Evolutionary conservation across 2,888 invertebrate species (phyloP), one percentile per base, ranked within the genome.

Genomic region (Troides oblongomaculatus): DNA sequence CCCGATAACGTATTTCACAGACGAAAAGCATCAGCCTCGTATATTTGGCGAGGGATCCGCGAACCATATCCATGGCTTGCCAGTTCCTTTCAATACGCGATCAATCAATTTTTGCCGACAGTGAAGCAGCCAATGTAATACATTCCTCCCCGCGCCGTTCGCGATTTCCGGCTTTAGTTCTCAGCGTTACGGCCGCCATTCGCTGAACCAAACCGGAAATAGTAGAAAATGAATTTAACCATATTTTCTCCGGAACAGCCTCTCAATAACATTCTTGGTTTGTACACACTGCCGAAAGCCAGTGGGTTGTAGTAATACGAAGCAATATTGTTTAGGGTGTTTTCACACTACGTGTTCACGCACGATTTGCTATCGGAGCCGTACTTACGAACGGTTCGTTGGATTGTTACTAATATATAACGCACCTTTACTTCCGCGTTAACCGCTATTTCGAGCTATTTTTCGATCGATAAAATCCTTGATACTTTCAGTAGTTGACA

Each of bases 31-130:
- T 14, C 18, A 10, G n/a, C 21, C 7, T 21, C 56, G 21, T 21
- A 56, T 6, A 56, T 21, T 56, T 14, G 10, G 6, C 53, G n/a
- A 2, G n/a, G 10, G n/a, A 12, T 21, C n/a, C 56, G 25, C 39
- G 10, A 70, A 56, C 60, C 60, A 12, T 63, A 63, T 66, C 30
- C 66, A 30, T 63, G 53, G 62, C 50, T 39, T 62, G n/a, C 43
- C 25, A 23, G 43, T 66, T 66, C 46, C 59, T n/a, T 66, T 36
- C 66, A 63, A 62, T 59, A 63, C 46, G 56, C 17, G 63, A 66
- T 70, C 64, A 63, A 66, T 66, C 70, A 60, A 70, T 63, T 30
- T 63, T 63, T 18, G 43, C 57, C n/a, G 64, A 57, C 23, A 59
- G 59, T 69, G 60, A 50, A 21, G 56, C 43, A 53, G 21, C 59